Percentiles rank a stretch among this genome's conserved stretches.
phyloP scores from a whole-genome alignment of 2,888 invertebrate species.

The Scaptomyza caliginosa region DNA sequence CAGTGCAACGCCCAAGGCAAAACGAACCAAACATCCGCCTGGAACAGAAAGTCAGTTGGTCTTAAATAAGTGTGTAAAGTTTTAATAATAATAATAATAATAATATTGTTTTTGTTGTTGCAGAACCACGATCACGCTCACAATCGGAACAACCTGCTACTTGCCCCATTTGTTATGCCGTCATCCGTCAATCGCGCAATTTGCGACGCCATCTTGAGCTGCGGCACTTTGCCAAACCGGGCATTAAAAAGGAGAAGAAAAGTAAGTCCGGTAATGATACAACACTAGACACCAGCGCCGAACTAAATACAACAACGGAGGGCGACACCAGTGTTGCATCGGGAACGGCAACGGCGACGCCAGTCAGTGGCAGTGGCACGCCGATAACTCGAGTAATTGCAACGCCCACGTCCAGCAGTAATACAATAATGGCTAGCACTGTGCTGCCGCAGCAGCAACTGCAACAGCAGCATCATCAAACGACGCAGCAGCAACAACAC shows the following conservation, averaged over 20 bases:
- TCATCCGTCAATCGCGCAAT: conserved; percentile 86
- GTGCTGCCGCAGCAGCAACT: conserved; percentile 67
- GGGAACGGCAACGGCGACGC: conserved; percentile 35
- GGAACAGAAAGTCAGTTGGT: conserved; percentile 67
- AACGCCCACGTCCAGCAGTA: conserved; percentile 39
- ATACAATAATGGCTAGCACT: conserved; percentile 61
- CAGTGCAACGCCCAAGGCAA: conserved; percentile 64
- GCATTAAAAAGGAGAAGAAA: conserved; percentile 84
- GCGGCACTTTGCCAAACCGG: conserved; percentile 84
- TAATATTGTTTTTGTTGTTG: too few species aligned
- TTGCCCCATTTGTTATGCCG: conserved; percentile 86
- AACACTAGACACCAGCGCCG: conserved; percentile 65
- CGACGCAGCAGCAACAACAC: conserved; percentile 32
- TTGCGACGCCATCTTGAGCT: conserved; percentile 86
- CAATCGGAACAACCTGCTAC: conserved; percentile 87
- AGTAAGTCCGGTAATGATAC: conserved; percentile 80
- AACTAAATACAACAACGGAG: conserved; percentile 56
- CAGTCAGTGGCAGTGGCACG: conserved; percentile 36
- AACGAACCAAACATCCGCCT: conserved; percentile 73
- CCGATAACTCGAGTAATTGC: conserved; percentile 56
- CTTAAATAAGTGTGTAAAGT: background rate
- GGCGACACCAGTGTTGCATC: conserved; percentile 53
- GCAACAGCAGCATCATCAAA: conserved; percentile 52
- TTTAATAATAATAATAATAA: background rate
- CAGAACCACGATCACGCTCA: conserved; percentile 85